Conservation (phyloP, 2,113 vertebrate genomes). For the Fregetta grallaria region DNA sequence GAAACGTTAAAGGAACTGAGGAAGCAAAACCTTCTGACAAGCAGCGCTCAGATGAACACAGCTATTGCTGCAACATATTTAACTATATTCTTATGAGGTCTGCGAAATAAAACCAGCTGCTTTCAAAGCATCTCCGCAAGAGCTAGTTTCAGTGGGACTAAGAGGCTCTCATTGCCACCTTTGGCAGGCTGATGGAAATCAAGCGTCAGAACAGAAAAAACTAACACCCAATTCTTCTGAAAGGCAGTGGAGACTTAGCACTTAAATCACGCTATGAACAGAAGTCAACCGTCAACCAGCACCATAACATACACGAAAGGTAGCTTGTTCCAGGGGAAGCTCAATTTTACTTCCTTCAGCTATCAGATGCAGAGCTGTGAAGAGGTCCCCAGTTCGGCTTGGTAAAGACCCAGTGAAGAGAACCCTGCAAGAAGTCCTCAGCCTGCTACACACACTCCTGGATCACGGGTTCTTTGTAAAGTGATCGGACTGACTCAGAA, state of each 20-base stretch:
- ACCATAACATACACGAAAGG: not conserved
- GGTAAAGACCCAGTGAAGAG: not conserved
- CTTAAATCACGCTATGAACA: not conserved
- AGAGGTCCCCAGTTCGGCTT: not conserved
- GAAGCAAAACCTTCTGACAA: not conserved
- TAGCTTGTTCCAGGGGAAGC: not conserved
- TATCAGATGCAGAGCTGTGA: not conserved
- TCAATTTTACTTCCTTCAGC: not conserved
- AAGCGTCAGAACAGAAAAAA: not conserved
- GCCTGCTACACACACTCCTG: not conserved
- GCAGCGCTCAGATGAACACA: not conserved
- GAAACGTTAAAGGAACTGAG: not conserved
- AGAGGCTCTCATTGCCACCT: not conserved
- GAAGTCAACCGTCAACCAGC: not conserved
- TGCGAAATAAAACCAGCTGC: not conserved
- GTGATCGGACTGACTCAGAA: not conserved
- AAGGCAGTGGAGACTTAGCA: not conserved
- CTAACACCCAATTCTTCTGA: not conserved
- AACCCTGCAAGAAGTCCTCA: not conserved
- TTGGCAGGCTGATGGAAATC: not conserved
- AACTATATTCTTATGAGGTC: not conserved
- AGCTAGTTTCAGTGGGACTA: not conserved
- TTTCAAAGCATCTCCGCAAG: not conserved
- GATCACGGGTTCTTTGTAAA: rapidly evolving
- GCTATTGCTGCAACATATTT: not conserved